These are phyloP conservation scores for Lamprotornis superbus DNA, from an alignment of 2,113 vertebrate species.

Conservation along the genomic window DNA sequence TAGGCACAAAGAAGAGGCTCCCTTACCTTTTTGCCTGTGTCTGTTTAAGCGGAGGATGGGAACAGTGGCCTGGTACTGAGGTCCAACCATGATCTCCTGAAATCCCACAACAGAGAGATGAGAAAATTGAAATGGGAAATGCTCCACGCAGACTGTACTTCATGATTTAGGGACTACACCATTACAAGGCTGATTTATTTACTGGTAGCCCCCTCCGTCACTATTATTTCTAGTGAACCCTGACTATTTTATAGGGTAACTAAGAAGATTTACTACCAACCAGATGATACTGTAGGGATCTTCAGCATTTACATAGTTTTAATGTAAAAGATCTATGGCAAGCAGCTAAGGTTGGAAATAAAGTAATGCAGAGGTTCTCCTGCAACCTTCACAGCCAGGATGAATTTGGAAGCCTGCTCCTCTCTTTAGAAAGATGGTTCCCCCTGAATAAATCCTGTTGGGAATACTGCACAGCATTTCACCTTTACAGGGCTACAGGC, in stretches of 20 bases:
- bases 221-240: neutral
- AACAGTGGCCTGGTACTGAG: conserved; percentile 90
- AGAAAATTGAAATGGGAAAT: neutral
- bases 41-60: conserved; percentile 75
- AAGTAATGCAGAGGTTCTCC: neutral
- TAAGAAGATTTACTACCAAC: neutral
- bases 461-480: neutral
- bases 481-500: neutral
- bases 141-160: fast-evolving
- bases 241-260: neutral
- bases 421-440: neutral
- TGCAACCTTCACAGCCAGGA: neutral
- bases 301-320: neutral
- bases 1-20: neutral
- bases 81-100: conserved; percentile 94
- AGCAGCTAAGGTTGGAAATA: neutral
- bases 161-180: neutral
- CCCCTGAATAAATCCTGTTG: neutral
- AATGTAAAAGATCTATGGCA: neutral
- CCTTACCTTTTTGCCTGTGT: conserved; percentile 82
- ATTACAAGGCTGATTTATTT: neutral
- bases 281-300: neutral
- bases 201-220: neutral
- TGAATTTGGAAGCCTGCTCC: neutral
- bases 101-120: neutral